Conservation (phyloP, 2,113 vertebrate genomes). For the Salvator merianae region DNA sequence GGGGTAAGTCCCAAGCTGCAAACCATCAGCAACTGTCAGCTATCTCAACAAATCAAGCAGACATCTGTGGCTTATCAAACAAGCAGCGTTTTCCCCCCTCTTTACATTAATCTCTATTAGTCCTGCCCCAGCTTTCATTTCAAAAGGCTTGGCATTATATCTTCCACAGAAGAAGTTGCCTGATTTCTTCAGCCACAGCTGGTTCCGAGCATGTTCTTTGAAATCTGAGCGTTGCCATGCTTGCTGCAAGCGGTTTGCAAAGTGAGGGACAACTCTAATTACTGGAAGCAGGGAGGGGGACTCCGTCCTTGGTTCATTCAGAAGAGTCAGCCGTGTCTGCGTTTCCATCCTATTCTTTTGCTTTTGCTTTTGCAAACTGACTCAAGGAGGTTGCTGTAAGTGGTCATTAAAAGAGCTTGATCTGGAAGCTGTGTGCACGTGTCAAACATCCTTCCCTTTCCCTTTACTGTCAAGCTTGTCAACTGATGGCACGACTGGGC, state of each 20-base stretch:
- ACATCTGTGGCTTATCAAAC: constrained; percentile 89
- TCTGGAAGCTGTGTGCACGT: not conserved
- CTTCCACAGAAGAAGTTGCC: constrained; percentile 60
- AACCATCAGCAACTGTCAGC: constrained; percentile 81
- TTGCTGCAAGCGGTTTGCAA: constrained; percentile 70
- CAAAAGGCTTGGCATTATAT: constrained; percentile 78
- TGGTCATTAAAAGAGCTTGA: constrained; percentile 30
- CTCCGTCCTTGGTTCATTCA: constrained; percentile 40
- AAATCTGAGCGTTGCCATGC: constrained; percentile 83
- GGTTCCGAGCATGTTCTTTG: constrained; percentile 82
- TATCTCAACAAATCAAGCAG: constrained; percentile 70
- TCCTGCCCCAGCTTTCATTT: constrained; percentile 80
- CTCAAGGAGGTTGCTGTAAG: constrained; percentile 42
- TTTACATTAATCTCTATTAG: constrained; percentile 77
- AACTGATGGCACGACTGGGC: constrained; percentile 25
- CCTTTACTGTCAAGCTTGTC: not conserved
- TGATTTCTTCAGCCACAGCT: constrained; percentile 79
- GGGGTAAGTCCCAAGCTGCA: constrained; percentile 72
- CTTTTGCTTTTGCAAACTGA: constrained; percentile 24
- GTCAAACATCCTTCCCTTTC: constrained; percentile 3
- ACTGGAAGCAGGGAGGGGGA: constrained; percentile 40
- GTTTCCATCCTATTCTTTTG: not conserved
- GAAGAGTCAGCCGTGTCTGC: constrained; percentile 7
- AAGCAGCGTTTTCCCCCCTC: constrained; percentile 61
- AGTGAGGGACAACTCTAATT: constrained; percentile 72